phyloP scores from a whole-genome alignment of 2,113 vertebrate genomes.

The Dicrurus megarhynchus region DNA sequence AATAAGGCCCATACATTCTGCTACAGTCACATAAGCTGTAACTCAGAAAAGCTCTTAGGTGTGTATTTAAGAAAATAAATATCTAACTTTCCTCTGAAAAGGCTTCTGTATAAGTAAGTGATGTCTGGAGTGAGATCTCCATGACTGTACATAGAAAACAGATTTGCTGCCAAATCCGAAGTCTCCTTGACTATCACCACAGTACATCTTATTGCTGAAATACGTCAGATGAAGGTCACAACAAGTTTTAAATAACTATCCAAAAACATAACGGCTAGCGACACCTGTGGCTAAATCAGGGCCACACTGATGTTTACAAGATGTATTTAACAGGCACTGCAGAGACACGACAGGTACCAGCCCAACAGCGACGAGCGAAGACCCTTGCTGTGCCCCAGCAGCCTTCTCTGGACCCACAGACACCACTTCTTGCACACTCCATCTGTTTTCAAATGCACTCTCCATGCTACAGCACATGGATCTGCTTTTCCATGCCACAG shows the following conservation, averaged over 20 bases:
- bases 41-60: not conserved
- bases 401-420: not conserved
- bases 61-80: not conserved
- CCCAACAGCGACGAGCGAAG: not conserved
- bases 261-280: not conserved
- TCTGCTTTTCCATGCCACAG: not conserved
- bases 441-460: not conserved
- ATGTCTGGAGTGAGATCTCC: not conserved
- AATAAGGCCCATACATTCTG: not conserved
- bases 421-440: not conserved
- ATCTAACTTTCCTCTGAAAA: not conserved
- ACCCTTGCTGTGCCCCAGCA: not conserved
- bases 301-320: not conserved
- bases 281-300: not conserved
- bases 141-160: not conserved
- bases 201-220: not conserved
- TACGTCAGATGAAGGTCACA: not conserved
- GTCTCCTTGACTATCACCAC: not conserved
- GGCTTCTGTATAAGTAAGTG: not conserved
- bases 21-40: not conserved
- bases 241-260: not conserved
- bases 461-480: fast-evolving
- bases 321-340: not conserved
- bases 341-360: not conserved
- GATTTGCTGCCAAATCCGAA: not conserved